These are phyloP conservation scores for Parauchenoglanis punctatus DNA, from an alignment of 2,797 vertebrate species.

Conservation along the genomic window DNA sequence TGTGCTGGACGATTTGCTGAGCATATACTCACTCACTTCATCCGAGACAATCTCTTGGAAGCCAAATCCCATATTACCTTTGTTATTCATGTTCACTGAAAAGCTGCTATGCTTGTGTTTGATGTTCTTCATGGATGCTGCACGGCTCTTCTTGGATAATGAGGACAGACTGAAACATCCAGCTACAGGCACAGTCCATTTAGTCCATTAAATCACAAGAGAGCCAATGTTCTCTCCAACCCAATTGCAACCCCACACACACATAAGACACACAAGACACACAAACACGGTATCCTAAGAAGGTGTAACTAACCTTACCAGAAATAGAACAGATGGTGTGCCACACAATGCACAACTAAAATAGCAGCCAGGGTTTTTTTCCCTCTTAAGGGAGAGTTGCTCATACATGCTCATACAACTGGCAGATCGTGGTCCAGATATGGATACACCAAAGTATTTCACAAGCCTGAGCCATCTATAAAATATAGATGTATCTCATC, in stretches of 20 bases:
- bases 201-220: slow-evolving; percentile 50
- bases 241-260: slow-evolving; percentile 30
- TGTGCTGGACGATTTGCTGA: slow-evolving; percentile 38
- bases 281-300: background rate
- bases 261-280: background rate
- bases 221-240: slow-evolving; percentile 23
- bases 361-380: background rate
- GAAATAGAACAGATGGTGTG: slow-evolving; percentile 14
- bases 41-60: slow-evolving; percentile 40
- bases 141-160: slow-evolving; percentile 46
- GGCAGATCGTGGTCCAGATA: background rate
- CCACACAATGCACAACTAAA: slow-evolving; percentile 15
- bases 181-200: slow-evolving; percentile 51
- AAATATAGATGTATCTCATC: background rate
- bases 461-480: background rate
- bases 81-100: slow-evolving; percentile 38
- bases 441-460: background rate
- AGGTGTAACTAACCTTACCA: slow-evolving; percentile 12
- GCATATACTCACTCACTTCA: slow-evolving; percentile 4
- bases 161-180: slow-evolving; percentile 44
- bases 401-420: background rate
- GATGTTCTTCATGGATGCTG: slow-evolving; percentile 43
- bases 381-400: background rate
- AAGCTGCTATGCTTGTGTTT: slow-evolving; percentile 38
- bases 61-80: slow-evolving; percentile 36